phyloP scores from a whole-genome alignment of 2,113 vertebrate genomes.

The Phalacrocorax brasilianus region DNA sequence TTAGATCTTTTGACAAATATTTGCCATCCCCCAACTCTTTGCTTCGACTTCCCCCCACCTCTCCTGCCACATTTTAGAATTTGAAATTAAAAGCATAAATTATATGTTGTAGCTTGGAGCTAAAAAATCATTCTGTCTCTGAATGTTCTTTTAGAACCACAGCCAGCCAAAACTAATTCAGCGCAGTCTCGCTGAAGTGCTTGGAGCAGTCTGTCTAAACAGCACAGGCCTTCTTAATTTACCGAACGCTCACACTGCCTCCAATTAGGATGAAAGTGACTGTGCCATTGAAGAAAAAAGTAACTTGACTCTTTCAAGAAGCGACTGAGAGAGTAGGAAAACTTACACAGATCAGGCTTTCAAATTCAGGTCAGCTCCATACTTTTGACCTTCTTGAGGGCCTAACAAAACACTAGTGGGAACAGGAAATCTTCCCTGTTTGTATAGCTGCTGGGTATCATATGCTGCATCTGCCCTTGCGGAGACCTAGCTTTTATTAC shows the following conservation, averaged over 20 bases:
- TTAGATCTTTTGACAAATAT: constrained; percentile 5
- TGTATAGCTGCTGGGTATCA: neutral
- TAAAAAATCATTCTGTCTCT: constrained; percentile 47
- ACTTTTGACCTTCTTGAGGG: neutral
- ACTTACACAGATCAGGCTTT: neutral
- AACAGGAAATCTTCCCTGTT: neutral
- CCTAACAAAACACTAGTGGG: neutral
- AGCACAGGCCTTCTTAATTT: constrained; percentile 64
- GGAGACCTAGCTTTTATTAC: neutral
- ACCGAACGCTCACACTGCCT: neutral
- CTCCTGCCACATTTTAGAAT: constrained; percentile 23
- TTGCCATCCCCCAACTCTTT: neutral
- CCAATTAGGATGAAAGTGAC: constrained; percentile 25
- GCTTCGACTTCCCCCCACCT: neutral
- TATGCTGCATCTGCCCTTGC: neutral
- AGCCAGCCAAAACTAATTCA: constrained; percentile 60
- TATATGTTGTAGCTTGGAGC: constrained; percentile 40
- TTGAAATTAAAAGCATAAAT: constrained; percentile 74
- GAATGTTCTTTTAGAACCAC: constrained; percentile 59
- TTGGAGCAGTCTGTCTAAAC: constrained; percentile 58
- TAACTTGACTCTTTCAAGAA: neutral
- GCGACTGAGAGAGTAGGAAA: neutral
- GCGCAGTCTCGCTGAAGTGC: constrained; percentile 33
- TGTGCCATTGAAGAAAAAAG: constrained; percentile 7
- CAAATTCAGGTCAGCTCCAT: neutral